These are phyloP conservation scores for Ametastegia equiseti DNA, from an alignment of 2,888 invertebrate genomes.

Conservation along the genomic window DNA sequence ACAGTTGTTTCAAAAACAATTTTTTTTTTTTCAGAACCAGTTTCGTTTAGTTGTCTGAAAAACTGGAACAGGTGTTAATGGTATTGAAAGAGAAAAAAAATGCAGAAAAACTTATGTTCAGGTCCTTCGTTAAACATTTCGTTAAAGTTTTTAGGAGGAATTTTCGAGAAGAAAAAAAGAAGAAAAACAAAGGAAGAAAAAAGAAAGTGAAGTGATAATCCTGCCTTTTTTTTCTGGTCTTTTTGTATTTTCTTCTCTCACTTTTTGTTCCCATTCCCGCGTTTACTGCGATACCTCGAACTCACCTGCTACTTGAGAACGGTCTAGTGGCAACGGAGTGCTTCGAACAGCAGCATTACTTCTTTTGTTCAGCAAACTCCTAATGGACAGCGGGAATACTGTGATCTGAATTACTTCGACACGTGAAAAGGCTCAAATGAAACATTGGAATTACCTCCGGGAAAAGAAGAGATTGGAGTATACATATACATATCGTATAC, in stretches of 20 bases:
- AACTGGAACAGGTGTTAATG: neutral
- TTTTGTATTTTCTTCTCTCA: neutral
- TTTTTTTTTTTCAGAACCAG: neutral
- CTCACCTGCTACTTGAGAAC: conserved; percentile 18
- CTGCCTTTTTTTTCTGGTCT: neutral
- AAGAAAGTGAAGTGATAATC: neutral
- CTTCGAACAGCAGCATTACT: conserved; percentile 28
- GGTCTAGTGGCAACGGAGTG: conserved; percentile 30
- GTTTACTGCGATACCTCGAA: conserved; percentile 3
- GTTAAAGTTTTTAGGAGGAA: neutral
- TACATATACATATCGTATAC: neutral
- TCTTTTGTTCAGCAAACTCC: conserved; percentile 29
- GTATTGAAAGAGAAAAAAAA: neutral
- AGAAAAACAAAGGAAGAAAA: neutral
- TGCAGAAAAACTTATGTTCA: neutral
- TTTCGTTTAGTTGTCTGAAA: neutral
- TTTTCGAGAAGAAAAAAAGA: neutral
- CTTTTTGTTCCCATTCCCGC: neutral
- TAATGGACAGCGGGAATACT: conserved; percentile 25
- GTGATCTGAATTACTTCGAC: conserved; percentile 26
- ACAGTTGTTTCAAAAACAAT: too few species aligned
- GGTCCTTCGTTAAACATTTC: neutral
- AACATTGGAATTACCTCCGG: conserved; percentile 14
- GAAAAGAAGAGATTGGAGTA: neutral
- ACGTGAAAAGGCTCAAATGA: conserved; percentile 34